These are phyloP conservation scores for Zaprionus lachaisei DNA, from an alignment of 1,140 invertebrate species.

Conservation along the genomic window DNA sequence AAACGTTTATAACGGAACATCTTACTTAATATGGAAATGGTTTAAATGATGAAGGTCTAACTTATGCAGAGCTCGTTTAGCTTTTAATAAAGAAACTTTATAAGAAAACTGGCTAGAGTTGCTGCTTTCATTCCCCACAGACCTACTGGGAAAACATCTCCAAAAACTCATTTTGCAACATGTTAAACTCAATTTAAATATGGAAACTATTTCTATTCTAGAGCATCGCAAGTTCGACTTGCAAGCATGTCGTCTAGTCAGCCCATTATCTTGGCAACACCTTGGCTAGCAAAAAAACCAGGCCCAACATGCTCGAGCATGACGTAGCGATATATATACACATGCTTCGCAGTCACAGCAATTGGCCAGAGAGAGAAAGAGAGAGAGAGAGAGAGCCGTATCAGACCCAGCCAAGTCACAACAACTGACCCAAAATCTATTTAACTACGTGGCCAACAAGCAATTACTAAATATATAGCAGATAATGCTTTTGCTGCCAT, in stretches of 20 bases:
- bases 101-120: background rate
- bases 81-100: background rate
- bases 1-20: background rate
- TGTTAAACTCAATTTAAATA: background rate
- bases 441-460: conserved; percentile 23
- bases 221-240: conserved; percentile 30
- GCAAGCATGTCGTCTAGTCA: background rate
- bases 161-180: too few species aligned
- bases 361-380: background rate
- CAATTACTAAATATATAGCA: conserved; percentile 52
- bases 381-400: background rate
- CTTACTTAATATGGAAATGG: background rate
- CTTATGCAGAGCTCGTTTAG: background rate
- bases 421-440: conserved; percentile 31
- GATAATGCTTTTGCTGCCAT: conserved; percentile 52
- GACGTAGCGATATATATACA: conserved; percentile 62
- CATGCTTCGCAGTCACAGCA: conserved; percentile 30
- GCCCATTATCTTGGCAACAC: conserved; percentile 64
- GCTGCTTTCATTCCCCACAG: background rate
- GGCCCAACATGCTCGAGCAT: conserved; percentile 38
- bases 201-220: background rate
- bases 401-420: conserved; percentile 4
- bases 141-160: too few species aligned
- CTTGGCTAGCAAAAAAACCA: conserved; percentile 53
- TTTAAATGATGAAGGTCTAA: background rate